A percentile compares a stretch with the other conserved stretches of the same genome.
These are phyloP conservation scores for Xanthorhoe designata DNA, from an alignment of 2,888 invertebrate genomes.

Conservation along the genomic window DNA sequence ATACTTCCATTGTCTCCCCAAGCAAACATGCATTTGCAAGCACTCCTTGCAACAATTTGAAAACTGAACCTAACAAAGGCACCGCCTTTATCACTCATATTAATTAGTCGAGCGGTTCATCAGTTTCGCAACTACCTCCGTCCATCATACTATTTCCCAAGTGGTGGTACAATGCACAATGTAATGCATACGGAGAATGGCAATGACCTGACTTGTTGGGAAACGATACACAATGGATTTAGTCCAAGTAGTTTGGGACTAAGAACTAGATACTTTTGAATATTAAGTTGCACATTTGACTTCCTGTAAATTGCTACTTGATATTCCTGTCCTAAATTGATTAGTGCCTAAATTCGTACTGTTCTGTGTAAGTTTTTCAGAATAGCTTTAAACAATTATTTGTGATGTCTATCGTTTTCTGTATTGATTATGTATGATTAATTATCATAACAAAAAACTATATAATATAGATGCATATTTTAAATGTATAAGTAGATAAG, in stretches of 20 bases:
- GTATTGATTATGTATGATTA: no score
- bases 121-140: conserved; percentile 16
- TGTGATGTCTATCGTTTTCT: no score
- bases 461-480: no score
- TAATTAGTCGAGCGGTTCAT: conserved; percentile 25
- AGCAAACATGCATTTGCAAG: conserved; percentile 11
- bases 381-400: no score
- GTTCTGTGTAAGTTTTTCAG: no score
- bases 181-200: conserved; percentile 17
- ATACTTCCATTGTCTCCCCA: conserved; percentile 1
- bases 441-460: no score
- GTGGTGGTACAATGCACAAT: conserved; percentile 33
- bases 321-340: no score
- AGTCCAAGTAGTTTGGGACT: conserved; percentile 9
- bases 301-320: not conserved
- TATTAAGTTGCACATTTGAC: not conserved
- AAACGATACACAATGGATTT: conserved; percentile 29
- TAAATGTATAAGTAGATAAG: no score
- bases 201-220: conserved; percentile 30
- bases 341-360: no score
- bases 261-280: not conserved
- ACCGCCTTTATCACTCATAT: conserved; percentile 16
- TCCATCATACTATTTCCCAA: conserved; percentile 33
- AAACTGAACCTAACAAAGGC: conserved; percentile 18
- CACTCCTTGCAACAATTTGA: conserved; percentile 10